Evolutionary conservation across 30 jellyfish, hydroid and myxozoan genomes (phyloP).

Genomic region (Mastigias papua): DNA sequence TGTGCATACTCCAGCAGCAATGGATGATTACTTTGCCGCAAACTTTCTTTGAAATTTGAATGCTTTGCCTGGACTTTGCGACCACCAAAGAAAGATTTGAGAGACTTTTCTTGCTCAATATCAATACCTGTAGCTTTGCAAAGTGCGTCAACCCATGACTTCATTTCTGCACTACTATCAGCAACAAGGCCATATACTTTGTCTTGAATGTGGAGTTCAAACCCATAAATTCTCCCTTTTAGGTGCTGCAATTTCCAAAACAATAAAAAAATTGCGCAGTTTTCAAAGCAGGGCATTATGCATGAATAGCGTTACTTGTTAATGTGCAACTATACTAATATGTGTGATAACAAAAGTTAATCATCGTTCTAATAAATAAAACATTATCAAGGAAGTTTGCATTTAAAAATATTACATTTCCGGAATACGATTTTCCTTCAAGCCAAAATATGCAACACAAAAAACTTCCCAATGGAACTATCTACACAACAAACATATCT

Average conservation of each 20-base stretch:
- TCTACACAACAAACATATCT: too few species aligned
- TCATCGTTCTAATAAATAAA: too few species aligned
- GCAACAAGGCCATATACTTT: slow-evolving; percentile 99
- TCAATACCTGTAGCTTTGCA: slow-evolving; percentile 99
- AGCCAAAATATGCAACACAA: too few species aligned
- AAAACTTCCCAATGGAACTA: too few species aligned
- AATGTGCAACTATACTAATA: too few species aligned
- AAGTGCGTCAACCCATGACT: slow-evolving; percentile 92
- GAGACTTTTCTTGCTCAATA: slow-evolving; percentile 93
- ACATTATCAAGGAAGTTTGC: too few species aligned
- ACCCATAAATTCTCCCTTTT: slow-evolving; percentile 98
- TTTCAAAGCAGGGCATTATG: too few species aligned
- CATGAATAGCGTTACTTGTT: too few species aligned
- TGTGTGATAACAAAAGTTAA: too few species aligned
- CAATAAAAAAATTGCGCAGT: too few species aligned
- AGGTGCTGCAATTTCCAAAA: slow-evolving; percentile 84
- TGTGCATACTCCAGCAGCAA: slow-evolving; percentile 91
- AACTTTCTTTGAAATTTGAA: slow-evolving; percentile 92
- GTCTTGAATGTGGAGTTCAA: slow-evolving; percentile 97
- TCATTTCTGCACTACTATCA: slow-evolving; percentile 97
- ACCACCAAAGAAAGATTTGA: slow-evolving; percentile 77
- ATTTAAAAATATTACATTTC: too few species aligned
- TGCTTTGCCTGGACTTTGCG: slow-evolving; percentile 90
- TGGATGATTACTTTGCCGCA: slow-evolving; percentile 96
- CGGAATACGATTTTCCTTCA: too few species aligned